Evolutionary conservation across 2,797 vertebrate genomes (phyloP), one percentile per base, ranked within the genome.

Genomic region (Micropoecilia bifurca): DNA sequence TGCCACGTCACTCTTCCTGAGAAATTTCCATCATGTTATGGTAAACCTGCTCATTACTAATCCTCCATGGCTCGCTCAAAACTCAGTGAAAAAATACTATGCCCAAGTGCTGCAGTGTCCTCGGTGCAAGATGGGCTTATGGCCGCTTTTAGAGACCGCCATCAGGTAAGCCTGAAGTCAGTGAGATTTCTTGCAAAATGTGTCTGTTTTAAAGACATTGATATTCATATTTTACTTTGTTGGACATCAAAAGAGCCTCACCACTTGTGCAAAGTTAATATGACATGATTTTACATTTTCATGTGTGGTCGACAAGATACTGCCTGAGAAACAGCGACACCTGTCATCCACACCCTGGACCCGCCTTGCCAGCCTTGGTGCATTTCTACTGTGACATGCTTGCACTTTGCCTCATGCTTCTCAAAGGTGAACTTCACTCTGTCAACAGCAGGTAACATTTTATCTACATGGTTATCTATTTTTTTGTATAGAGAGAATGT

Each of bases 71-170:
- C 90, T 95, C 47, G 95, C 95, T 12, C 77, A 92, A 5, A 88
- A 80, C 46, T 91, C 90, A 80, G 90, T 85, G 73, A 94, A 95
- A 76, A 95, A 87, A 12, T 98, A 97, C 86, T 98, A 96, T n/a
- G 79, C 94, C 74, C 94, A 96, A 81, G 85, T 97, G 89, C 90
- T 98, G 92, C 98, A 99, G 93, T 96, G 96, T 88, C 96, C 96
- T 59, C 81, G 75, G 36, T 96, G 96, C 80, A 94, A 95, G 74
- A 77, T 13, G 1, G 95, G 95, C 18, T 41, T 88, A 53, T 96
- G 95, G 95, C 78, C 94, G 76, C 93, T 96, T 82, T 82, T 96
- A 4, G 85, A 96, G 77, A 92, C 93, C 0, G 93, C 94, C 46
- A 90, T 96, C 86, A 95, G 95, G 96, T 96, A 94, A 78, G 80